Percentiles rank a stretch among this genome's conserved stretches.
Evolutionary conservation across 2,797 vertebrate species (phyloP).

Genomic region (Rachycentron canadum): DNA sequence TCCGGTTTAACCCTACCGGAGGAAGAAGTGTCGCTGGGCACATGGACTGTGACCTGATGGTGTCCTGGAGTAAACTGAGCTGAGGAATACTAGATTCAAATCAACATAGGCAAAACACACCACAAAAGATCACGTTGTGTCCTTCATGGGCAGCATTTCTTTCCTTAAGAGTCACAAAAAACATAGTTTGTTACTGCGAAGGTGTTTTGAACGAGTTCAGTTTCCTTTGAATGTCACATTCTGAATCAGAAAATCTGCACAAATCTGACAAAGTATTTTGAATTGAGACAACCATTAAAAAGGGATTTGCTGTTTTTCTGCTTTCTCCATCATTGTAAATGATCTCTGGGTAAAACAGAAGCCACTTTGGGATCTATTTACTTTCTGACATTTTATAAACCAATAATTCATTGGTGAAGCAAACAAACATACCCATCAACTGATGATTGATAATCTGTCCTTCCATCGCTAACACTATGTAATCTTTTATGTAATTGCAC

Average conservation of each 20-base stretch:
- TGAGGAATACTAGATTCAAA: slow-evolving; percentile 1
- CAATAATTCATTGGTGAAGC: not conserved
- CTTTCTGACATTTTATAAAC: not conserved
- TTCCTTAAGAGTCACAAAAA: not conserved
- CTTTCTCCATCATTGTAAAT: not conserved
- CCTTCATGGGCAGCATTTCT: not conserved
- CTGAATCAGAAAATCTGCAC: not conserved
- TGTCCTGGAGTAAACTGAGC: slow-evolving; percentile 12
- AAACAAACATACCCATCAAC: not conserved
- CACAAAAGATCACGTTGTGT: not conserved
- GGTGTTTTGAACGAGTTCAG: too few relatives aligned
- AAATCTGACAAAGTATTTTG: not conserved
- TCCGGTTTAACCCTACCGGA: not conserved
- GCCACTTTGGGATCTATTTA: not conserved
- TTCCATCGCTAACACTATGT: not conserved
- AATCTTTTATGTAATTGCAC: not conserved
- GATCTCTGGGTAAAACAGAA: not conserved
- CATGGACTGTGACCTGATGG: not conserved
- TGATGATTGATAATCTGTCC: not conserved
- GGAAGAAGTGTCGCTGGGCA: not conserved
- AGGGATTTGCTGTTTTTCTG: not conserved
- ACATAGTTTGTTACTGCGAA: not conserved
- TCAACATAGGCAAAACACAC: not conserved
- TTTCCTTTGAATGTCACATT: not conserved
- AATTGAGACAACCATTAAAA: not conserved